A percentile compares a stretch with the other conserved stretches of the same genome.
Conservation (phyloP, 2,113 vertebrate genomes). For the Elanoides forficatus region DNA sequence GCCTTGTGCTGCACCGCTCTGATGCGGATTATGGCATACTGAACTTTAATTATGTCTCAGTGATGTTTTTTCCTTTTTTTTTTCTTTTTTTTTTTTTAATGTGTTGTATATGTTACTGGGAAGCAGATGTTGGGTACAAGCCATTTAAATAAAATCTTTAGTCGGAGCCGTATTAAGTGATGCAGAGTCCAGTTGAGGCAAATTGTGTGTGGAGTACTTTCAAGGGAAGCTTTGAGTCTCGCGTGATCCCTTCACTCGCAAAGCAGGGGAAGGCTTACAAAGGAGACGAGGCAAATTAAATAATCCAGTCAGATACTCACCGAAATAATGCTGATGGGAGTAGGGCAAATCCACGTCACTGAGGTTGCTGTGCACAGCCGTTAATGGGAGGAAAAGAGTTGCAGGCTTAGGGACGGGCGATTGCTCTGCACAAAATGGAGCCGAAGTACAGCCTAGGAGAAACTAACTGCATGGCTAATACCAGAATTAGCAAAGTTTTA, state of each 20-base stretch:
- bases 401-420: neutral
- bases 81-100: neutral
- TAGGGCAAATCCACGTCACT: neutral
- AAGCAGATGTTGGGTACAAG: neutral
- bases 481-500: neutral
- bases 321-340: neutral
- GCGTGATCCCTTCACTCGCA: neutral
- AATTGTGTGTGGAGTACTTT: constrained; percentile 2
- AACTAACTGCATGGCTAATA: neutral
- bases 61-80: neutral
- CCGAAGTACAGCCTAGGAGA: neutral
- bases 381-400: neutral
- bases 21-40: neutral
- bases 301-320: neutral
- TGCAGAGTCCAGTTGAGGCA: neutral
- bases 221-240: neutral
- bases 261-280: neutral
- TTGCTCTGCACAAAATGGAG: neutral
- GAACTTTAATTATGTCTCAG: neutral
- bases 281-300: neutral
- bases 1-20: neutral
- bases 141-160: constrained; percentile 26
- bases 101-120: neutral
- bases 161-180: neutral
- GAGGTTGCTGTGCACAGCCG: neutral